A percentile compares a stretch with the other conserved stretches of the same genome.
Evolutionary conservation across 2,113 vertebrate genomes (phyloP).

Genomic region (Lampris megalopsis): DNA sequence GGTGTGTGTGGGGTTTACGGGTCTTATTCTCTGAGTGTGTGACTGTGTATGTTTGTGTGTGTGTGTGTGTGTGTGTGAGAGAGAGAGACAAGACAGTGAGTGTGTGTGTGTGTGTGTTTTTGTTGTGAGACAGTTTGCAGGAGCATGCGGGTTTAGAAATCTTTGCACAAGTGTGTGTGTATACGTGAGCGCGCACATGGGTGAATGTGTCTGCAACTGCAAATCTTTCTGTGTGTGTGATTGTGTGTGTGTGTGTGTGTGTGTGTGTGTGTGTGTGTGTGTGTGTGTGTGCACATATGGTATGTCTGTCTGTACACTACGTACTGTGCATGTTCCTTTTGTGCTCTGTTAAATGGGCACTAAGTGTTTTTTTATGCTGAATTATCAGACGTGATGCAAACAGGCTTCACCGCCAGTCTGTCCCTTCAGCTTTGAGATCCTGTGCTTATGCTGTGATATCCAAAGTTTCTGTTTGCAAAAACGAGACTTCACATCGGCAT

Average conservation of each 20-base stretch:
- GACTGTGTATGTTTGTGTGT: background rate
- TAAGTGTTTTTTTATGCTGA: constrained; percentile 6
- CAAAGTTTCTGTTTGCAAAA: constrained; percentile 41
- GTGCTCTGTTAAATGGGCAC: constrained; percentile 17
- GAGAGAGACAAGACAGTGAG: background rate
- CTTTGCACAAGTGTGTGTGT: background rate
- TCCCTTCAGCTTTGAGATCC: constrained; percentile 57
- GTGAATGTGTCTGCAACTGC: background rate
- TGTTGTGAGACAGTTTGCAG: too few relatives aligned
- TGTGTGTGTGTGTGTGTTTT: background rate
- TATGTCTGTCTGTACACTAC: constrained; percentile 1
- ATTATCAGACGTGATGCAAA: constrained; percentile 44
- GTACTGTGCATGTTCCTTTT: constrained; percentile 50
- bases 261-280: background rate
- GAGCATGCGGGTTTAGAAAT: too few relatives aligned
- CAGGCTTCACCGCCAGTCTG: constrained; percentile 49
- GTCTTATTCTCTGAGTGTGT: background rate
- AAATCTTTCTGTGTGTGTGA: background rate
- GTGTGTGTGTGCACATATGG: constrained; percentile 1
- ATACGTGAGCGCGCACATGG: background rate
- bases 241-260: constrained; percentile 3
- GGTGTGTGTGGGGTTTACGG: constrained; percentile 69
- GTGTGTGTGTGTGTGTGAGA: background rate
- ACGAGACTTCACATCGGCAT: constrained; percentile 28
- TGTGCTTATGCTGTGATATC: constrained; percentile 53